Conservation (phyloP, 2,797 vertebrate genomes). For the Diplodus puntazzo region DNA sequence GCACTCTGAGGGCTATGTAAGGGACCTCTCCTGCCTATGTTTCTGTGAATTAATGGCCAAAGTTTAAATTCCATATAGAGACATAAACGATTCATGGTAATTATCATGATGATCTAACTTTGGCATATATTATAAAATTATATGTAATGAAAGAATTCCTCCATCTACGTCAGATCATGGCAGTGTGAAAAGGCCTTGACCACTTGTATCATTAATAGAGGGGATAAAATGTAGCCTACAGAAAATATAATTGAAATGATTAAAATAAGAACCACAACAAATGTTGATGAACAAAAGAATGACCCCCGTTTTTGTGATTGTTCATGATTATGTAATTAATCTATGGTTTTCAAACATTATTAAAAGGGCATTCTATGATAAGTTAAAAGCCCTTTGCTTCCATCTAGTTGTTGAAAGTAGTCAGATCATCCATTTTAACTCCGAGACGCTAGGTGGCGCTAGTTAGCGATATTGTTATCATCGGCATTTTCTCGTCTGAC, state of each 20-base stretch:
- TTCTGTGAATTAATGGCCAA: not conserved
- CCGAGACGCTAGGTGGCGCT: constrained; percentile 46
- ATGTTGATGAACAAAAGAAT: not conserved
- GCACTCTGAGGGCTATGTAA: not conserved
- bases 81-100: not conserved
- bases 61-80: not conserved
- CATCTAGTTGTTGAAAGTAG: constrained; percentile 47
- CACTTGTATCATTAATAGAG: not conserved
- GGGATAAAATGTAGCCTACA: not conserved
- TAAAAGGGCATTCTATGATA: not conserved
- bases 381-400: constrained; percentile 17
- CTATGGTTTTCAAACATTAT: too few species aligned
- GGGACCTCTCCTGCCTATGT: not conserved
- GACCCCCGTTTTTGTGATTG: not conserved
- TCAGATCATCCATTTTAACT: not conserved
- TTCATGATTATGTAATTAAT: not conserved
- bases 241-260: not conserved
- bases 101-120: too few species aligned
- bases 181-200: not conserved
- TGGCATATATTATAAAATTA: not conserved
- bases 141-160: not conserved
- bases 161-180: not conserved
- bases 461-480: fast-evolving
- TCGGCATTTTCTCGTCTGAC: too few species aligned
- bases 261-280: not conserved